Base-by-base conservation (phyloP, 2,113 vertebrate species). In the Neoarius graeffei region DNA sequence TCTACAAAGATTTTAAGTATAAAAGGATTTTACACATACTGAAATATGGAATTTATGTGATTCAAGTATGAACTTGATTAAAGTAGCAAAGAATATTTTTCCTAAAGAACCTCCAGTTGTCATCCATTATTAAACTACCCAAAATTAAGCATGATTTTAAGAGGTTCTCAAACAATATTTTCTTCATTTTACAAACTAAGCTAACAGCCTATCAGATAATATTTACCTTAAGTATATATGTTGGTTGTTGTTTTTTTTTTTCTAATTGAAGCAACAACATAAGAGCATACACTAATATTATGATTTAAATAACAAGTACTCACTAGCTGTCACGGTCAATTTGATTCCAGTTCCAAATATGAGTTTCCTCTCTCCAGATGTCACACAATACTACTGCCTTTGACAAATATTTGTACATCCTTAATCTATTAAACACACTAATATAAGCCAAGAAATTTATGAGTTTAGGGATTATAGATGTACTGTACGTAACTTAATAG, bases 51-150 rank as follows among this genome's bases (percentile, higher is more conserved):
- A 76, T 77, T 89, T 87, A 91, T 86, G 79, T 60, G 84, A 62
- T 88, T 88, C 11, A 74, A 87, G 59, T 56, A 15, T 85, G 80
- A 87, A 71, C 62, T 69, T 56, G 59, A 83, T 67, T 64, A 66
- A 76, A 84, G n/a, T 85, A 67, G 69, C 89, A 87, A 91, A 90
- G 25, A 84, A 15, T 27, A 88, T 20, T 82, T 86, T 88, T 56
- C 1, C 35, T 2, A 9, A 50, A n/a, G 4, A 60, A 84, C 6
- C 23, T 25, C 59, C 67, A 73, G 52, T 5, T 81, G 42, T 90
- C 89, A 91, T 85, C 89, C 91, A 91, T 48, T 48, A 86, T 23
- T 2, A 67, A 60, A 20, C 25, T 14, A n/a, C 42, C 11, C 48
- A 79, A 69, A 85, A 88, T 87, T 87, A 90, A 90, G 20, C 15